A percentile compares a stretch with the other conserved stretches of the same genome.
Evolutionary conservation across 2,113 vertebrate genomes (phyloP).

Genomic region (Malurus alboscapulatus): DNA sequence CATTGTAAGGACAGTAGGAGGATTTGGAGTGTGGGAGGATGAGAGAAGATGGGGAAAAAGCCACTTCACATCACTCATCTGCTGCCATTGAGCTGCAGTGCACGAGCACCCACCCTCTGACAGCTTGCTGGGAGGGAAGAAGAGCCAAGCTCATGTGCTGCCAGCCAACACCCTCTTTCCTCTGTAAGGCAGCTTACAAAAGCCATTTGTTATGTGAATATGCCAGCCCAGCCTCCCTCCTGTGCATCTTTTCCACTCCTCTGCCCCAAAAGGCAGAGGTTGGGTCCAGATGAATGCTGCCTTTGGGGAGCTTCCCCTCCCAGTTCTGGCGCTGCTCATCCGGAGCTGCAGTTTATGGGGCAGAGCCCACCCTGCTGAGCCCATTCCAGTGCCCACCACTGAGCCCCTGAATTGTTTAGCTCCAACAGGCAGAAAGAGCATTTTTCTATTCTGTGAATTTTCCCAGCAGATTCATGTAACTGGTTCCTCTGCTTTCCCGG

Average conservation of each 20-base stretch:
- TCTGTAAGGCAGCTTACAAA: slow-evolving; percentile 25
- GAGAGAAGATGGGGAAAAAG: not conserved
- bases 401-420: not conserved
- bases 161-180: not conserved
- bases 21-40: not conserved
- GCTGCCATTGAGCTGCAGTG: not conserved
- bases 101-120: not conserved
- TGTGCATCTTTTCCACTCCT: not conserved
- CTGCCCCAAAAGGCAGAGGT: not conserved
- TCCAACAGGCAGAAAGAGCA: not conserved
- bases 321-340: not conserved
- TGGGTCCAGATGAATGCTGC: not conserved
- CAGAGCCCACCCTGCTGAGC: not conserved
- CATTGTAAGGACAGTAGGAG: accelerated
- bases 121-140: not conserved
- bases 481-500: not conserved
- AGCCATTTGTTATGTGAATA: slow-evolving; percentile 31
- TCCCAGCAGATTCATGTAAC: not conserved
- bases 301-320: not conserved
- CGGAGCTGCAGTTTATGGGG: not conserved
- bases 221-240: not conserved
- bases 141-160: not conserved
- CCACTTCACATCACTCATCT: not conserved
- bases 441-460: not conserved
- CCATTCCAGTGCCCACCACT: too few species aligned